These are phyloP conservation scores for Drosophila auraria DNA, from an alignment of 1,140 invertebrate genomes.

Conservation along the genomic window DNA sequence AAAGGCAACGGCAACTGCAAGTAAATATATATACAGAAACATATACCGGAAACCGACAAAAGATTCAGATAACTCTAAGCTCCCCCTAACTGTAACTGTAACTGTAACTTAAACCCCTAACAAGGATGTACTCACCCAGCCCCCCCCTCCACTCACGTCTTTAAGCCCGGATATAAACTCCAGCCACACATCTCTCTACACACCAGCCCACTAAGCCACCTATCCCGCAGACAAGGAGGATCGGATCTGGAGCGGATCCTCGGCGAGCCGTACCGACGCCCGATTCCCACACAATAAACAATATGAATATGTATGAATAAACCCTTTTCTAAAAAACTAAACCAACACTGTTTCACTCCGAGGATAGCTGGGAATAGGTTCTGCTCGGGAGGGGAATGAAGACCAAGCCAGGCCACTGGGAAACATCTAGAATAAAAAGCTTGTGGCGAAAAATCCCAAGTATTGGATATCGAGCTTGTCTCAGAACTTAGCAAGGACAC, in stretches of 20 bases:
- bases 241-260: constrained; percentile 12
- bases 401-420: no score
- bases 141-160: constrained; percentile 9
- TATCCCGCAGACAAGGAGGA: constrained; percentile 2
- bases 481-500: no score
- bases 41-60: constrained; percentile 5
- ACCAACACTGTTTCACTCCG: neutral
- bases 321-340: constrained; percentile 42
- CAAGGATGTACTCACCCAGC: constrained; percentile 23
- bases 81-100: constrained; percentile 10
- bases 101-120: neutral
- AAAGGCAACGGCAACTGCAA: constrained; percentile 29
- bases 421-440: neutral
- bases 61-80: constrained; percentile 21
- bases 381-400: neutral
- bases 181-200: neutral
- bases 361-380: neutral
- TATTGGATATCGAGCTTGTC: no score
- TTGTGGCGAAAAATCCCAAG: neutral
- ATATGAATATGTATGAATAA: constrained; percentile 46
- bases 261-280: neutral
- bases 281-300: constrained; percentile 24
- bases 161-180: neutral
- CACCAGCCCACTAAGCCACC: neutral
- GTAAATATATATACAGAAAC: constrained; percentile 18